Percentiles rank a stretch among this genome's conserved stretches.
phyloP scores from a whole-genome alignment of 1,140 invertebrate genomes.

The Leptinotarsa lineolata region DNA sequence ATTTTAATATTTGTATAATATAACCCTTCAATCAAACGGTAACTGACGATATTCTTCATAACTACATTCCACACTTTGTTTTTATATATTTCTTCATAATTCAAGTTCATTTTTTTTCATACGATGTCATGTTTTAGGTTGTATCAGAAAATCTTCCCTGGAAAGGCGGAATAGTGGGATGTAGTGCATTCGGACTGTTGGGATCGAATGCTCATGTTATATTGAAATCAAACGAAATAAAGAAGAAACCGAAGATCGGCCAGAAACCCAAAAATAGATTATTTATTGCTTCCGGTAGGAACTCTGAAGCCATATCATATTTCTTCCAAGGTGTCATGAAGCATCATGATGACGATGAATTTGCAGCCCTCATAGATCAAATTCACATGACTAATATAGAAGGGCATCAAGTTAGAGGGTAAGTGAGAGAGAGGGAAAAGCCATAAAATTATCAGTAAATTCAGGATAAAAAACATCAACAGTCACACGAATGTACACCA shows the following conservation, averaged over 20 bases:
- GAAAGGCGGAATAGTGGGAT: constrained; percentile 62
- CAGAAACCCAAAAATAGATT: constrained; percentile 47
- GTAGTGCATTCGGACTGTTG: constrained; percentile 52
- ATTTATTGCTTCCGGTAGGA: constrained; percentile 66
- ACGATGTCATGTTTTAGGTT: constrained; percentile 54
- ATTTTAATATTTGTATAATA: too few species aligned
- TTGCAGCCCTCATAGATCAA: constrained; percentile 59
- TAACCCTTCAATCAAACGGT: too few species aligned
- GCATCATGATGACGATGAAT: constrained; percentile 63
- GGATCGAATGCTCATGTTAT: constrained; percentile 70
- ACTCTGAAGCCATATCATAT: constrained; percentile 67
- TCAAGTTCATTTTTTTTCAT: too few species aligned
- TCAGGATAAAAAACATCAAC: too few species aligned
- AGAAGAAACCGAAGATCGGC: constrained; percentile 55
- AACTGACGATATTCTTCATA: too few species aligned
- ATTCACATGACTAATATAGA: constrained; percentile 46
- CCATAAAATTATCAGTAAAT: not conserved
- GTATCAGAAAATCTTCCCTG: constrained; percentile 67
- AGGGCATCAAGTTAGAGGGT: constrained; percentile 28
- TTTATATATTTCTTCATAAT: too few species aligned
- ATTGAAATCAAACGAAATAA: constrained; percentile 60
- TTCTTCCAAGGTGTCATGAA: constrained; percentile 69
- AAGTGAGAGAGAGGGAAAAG: not conserved
- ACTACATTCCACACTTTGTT: too few species aligned
- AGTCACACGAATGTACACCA: too few species aligned